Base-by-base conservation (phyloP, 1,140 invertebrate species). In the Danaus melanippus region DNA sequence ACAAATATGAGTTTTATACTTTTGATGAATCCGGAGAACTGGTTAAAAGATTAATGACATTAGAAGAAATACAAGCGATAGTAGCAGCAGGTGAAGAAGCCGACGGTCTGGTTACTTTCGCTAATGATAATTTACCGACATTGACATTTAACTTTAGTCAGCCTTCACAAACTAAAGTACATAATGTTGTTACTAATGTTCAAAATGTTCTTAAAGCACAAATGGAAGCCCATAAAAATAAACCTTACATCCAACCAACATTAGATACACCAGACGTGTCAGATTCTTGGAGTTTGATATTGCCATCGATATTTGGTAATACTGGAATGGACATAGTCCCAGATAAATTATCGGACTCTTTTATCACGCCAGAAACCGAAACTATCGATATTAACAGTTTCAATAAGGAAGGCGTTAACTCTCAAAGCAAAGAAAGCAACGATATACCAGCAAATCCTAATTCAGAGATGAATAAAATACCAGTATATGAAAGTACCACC, bases 1-100 rank as follows among this genome's bases (percentile, higher is more conserved):
- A 95, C 69, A 88, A 91, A 81, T 95, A 95, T 81, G 93, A 95
- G 76, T 95, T 95, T 74, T 95, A 94, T 69, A 95, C 94, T 0
- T 94, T 95, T 67, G 92, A 95, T 69, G 92, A 94, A 65, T 91
- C 91, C 45, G 94, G 94, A 15, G 92, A 95, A 69, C 88, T 95
- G 15, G 90, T 95, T 1, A 94, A 93, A 69, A 88, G 92, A 60
- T 87, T 95, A 39, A 95, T 95, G 94, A 94, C 93, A 32, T 85
- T 94, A 64, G 89, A 93, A 65, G 93, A 95, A 84, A 95, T 95
- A 54, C 93, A 94, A 73, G 91, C 92, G 45, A 92, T 95, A 51
- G 93, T 95, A 39, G 94, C 94, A 1, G 92, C 91, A 21, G 93
- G 93, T 3, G 92, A 93, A 62, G 90, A 91, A 52, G 91, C 92